Base-by-base conservation (phyloP, 2,888 invertebrate species). In the Megalurothrips usitatus region DNA sequence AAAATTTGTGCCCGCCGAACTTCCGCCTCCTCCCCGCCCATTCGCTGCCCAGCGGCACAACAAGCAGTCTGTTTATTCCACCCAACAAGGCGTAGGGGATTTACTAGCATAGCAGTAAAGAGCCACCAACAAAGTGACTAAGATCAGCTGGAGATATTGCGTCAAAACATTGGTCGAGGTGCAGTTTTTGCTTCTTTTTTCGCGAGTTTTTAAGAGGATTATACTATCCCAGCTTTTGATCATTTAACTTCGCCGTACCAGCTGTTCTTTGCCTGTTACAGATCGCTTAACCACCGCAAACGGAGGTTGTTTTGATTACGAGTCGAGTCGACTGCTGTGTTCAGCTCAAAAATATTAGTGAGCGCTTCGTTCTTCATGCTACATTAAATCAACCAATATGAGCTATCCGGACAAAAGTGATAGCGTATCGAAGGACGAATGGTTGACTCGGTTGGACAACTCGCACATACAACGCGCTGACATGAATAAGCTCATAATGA, bases 401-500 rank as follows among this genome's bases (percentile, higher is more conserved):
- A 90, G 89, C 85, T 89, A 88, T 84, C 86, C 88, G 78, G 90
- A 89, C 82, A 89, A 89, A 85, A 88, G 88, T 82, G 89, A 89
- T 80, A 85, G 86, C 81, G 86, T 88, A 82, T 87, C 91, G 84
- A 91, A 92, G 85, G 92, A 94, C 83, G 94, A 95, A 84, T 93
- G 93, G 93, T 90, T 94, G 84, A 91, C 91, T 83, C 91, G 92
- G 86, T 88, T 94, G 19, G 94, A 94, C 86, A 87, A 88, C 80
- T 91, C 92, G 83, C 95, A 95, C 85, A 93, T 97, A 84, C 96
- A 96, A 81, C 91, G 97, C 84, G 92, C 94, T 78, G 96, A 96
- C 85, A 97, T 99, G 95, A 98, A 99, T 88, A 95, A 96, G 88
- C 90, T 99, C 83, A 97, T 99, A 84, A 98, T 99, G 98, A 98